Conservation (phyloP, 2,888 invertebrate genomes). For the Caenorhabditis angaria region DNA sequence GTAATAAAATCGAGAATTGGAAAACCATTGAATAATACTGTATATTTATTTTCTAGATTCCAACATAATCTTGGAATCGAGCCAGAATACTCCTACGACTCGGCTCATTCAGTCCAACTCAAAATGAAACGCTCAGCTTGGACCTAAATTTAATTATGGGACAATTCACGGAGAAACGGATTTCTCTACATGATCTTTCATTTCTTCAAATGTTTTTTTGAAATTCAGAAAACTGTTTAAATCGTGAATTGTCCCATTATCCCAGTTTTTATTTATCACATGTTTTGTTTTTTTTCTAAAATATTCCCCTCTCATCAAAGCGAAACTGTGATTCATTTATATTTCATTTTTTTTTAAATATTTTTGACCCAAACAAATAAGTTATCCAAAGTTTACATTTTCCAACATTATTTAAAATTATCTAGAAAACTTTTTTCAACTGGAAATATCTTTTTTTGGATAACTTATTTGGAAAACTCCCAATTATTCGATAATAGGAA, state of each 20-base stretch:
- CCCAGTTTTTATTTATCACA: background rate
- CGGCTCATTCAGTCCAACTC: slow-evolving; percentile 43
- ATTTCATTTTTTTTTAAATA: too few species aligned
- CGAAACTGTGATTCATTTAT: background rate
- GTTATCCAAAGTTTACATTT: background rate
- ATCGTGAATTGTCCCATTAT: too few species aligned
- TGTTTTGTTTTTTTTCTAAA: background rate
- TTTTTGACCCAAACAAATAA: too few species aligned
- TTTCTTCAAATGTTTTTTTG: too few species aligned
- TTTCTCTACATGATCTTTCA: too few species aligned
- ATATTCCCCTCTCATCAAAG: background rate
- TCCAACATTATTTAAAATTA: background rate
- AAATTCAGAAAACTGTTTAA: too few species aligned
- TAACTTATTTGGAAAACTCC: too few species aligned
- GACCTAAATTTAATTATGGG: slow-evolving; percentile 15
- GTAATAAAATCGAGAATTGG: too few species aligned
- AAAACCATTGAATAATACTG: background rate
- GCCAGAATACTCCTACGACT: slow-evolving; percentile 37
- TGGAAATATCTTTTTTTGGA: too few species aligned
- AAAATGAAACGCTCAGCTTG: slow-evolving; percentile 55
- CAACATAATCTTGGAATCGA: slow-evolving; percentile 44
- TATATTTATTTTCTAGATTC: slow-evolving; percentile 25
- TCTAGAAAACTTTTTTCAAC: background rate
- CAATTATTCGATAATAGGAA: too few species aligned
- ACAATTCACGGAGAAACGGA: background rate